phyloP scores from a whole-genome alignment of 1,140 invertebrate genomes.

The Rhopalosiphum padi region DNA sequence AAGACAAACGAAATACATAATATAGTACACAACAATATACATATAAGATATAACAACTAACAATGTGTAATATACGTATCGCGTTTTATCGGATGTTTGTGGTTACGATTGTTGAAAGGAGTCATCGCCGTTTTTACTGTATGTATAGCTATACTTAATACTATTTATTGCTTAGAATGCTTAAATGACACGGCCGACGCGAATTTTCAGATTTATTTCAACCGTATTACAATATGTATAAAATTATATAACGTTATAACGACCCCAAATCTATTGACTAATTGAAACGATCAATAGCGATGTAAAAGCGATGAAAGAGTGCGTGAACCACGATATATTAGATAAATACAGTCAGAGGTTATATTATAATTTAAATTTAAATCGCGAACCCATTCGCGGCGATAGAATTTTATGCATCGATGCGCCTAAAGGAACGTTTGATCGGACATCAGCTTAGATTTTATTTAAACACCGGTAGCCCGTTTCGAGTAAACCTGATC shows the following conservation, averaged over 20 bases:
- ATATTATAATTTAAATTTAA: neutral
- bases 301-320: neutral
- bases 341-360: neutral
- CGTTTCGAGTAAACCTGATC: neutral
- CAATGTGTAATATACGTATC: neutral
- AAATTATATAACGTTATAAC: neutral
- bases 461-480: neutral
- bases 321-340: no score
- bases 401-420: neutral
- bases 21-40: neutral
- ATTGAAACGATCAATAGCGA: neutral
- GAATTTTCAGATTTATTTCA: neutral
- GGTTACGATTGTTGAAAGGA: neutral
- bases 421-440: neutral
- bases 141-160: neutral
- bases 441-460: neutral
- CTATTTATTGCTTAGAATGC: neutral
- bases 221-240: neutral
- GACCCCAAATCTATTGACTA: neutral
- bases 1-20: neutral
- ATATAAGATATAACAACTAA: no score
- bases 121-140: neutral
- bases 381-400: neutral
- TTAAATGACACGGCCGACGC: neutral
- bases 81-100: neutral